phyloP scores from a whole-genome alignment of 2,888 invertebrate species.

The Scaptomyza flava region DNA sequence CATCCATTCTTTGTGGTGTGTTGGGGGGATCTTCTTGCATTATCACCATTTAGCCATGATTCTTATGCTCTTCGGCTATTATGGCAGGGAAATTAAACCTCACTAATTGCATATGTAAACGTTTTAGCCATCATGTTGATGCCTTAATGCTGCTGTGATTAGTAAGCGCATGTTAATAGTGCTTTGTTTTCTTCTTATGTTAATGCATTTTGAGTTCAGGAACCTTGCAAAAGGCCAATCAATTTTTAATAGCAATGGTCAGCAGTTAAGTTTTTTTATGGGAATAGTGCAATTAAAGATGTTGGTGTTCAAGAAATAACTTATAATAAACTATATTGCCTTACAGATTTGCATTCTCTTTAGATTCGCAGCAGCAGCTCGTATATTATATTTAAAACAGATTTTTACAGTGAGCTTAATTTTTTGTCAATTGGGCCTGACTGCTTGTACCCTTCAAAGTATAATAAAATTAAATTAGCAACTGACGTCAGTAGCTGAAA shows the following conservation, averaged over 20 bases:
- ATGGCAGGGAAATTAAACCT: constrained; percentile 68
- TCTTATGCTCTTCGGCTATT: constrained; percentile 12
- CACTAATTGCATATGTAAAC: constrained; percentile 69
- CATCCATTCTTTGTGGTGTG: not conserved
- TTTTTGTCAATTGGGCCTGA: constrained; percentile 1
- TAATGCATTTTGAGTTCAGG: constrained; percentile 14
- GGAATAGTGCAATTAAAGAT: not conserved
- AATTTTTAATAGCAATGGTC: not conserved
- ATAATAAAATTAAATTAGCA: not conserved
- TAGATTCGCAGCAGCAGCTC: too few relatives aligned
- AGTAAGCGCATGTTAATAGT: constrained; percentile 37
- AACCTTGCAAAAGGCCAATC: constrained; percentile 6
- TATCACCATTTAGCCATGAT: constrained; percentile 10
- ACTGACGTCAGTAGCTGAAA: not conserved
- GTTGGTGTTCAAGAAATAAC: not conserved
- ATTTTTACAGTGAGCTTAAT: not conserved
- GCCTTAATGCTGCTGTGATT: constrained; percentile 62
- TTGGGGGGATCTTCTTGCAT: not conserved
- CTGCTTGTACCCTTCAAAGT: not conserved
- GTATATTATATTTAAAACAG: not conserved
- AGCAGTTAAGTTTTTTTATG: not conserved
- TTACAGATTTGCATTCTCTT: too few relatives aligned
- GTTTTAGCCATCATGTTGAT: constrained; percentile 68
- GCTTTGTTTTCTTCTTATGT: not conserved
- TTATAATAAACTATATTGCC: too few relatives aligned